phyloP scores from a whole-genome alignment of 2,888 invertebrate species.

The Lutraria lutraria region DNA sequence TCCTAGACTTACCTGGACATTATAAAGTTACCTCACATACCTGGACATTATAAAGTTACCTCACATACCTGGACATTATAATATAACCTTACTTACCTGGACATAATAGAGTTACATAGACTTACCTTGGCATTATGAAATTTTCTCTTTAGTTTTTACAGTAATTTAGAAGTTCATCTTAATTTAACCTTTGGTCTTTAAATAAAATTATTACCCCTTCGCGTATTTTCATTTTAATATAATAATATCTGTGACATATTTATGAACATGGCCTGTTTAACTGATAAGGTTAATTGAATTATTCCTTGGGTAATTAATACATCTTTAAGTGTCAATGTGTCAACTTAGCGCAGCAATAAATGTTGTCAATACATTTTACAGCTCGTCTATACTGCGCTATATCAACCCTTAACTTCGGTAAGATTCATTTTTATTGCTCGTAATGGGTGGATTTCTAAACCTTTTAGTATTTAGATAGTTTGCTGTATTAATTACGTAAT shows the following conservation, averaged over 20 bases:
- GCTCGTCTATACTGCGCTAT: background rate
- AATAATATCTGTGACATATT: constrained; percentile 28
- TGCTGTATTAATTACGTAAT: background rate
- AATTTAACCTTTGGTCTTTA: background rate
- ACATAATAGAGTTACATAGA: no score
- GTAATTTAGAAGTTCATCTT: background rate
- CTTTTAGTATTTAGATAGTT: background rate
- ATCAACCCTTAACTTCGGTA: background rate
- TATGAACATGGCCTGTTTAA: constrained; percentile 40
- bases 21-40: no score
- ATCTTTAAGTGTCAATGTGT: constrained; percentile 60
- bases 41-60: no score
- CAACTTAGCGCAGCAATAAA: constrained; percentile 43
- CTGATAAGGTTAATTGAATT: constrained; percentile 37
- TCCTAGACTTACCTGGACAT: no score
- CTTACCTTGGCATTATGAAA: no score
- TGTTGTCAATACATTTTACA: background rate
- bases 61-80: no score
- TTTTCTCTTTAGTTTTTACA: no score
- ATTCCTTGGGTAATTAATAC: constrained; percentile 54
- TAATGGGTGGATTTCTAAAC: background rate
- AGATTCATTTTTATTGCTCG: background rate
- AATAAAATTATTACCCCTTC: background rate
- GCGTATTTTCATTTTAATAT: background rate
- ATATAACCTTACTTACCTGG: no score